These are phyloP conservation scores for Orthonevra nobilis DNA, from an alignment of 2,888 invertebrate genomes.

Conservation along the genomic window DNA sequence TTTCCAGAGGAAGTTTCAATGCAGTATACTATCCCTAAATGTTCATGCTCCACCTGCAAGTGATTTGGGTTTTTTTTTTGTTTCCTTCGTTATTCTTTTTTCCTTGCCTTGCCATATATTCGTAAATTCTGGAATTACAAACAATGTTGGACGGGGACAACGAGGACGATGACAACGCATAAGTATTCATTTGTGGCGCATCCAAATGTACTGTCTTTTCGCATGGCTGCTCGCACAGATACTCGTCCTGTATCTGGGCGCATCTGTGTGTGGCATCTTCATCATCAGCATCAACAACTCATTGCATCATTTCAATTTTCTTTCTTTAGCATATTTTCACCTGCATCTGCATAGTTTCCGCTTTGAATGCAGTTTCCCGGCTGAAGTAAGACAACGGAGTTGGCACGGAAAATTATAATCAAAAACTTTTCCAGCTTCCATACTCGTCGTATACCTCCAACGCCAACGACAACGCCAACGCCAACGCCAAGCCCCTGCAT, in stretches of 20 bases:
- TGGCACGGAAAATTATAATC: constrained; percentile 70
- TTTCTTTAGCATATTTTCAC: constrained; percentile 56
- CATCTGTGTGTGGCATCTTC: constrained; percentile 46
- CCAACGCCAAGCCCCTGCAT: not conserved
- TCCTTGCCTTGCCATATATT: too few species aligned
- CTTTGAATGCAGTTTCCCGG: constrained; percentile 53
- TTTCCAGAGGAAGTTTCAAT: too few species aligned
- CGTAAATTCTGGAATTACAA: too few species aligned
- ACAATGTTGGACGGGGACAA: constrained; percentile 25
- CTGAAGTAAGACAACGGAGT: constrained; percentile 63
- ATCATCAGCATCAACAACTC: constrained; percentile 49
- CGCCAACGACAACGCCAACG: not conserved
- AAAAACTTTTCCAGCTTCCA: constrained; percentile 54
- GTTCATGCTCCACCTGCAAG: too few species aligned
- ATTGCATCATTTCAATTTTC: constrained; percentile 62
- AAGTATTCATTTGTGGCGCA: constrained; percentile 17
- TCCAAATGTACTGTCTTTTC: constrained; percentile 17
- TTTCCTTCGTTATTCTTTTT: too few species aligned
- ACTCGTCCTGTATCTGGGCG: not conserved
- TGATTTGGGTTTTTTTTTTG: too few species aligned
- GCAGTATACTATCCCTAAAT: too few species aligned
- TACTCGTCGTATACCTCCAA: not conserved
- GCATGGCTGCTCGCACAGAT: constrained; percentile 3
- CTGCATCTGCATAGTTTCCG: constrained; percentile 67
- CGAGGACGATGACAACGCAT: not conserved